Evolutionary conservation across 2,888 invertebrate genomes (phyloP).

Genomic region (Scrobipalpa atriplicella): DNA sequence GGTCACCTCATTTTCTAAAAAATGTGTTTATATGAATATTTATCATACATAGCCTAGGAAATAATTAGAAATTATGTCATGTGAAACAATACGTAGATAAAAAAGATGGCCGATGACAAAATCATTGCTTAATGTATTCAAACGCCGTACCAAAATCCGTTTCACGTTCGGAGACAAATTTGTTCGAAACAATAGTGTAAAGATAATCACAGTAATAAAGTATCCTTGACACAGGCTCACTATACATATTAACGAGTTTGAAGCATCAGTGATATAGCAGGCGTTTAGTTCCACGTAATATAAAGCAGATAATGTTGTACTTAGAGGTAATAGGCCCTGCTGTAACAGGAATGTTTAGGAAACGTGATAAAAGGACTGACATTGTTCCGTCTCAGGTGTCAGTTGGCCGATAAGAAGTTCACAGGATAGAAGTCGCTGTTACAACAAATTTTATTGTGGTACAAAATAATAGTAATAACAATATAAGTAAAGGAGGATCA

Average conservation of each 20-base stretch:
- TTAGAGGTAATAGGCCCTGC: not conserved
- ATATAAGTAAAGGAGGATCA: too few relatives aligned
- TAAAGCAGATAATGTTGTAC: not conserved
- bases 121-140: constrained; percentile 1
- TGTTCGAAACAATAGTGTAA: constrained; percentile 14
- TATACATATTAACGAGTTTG: not conserved
- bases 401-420: not conserved
- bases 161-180: not conserved
- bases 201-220: constrained; percentile 17
- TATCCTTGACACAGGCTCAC: constrained; percentile 18
- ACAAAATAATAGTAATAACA: too few relatives aligned
- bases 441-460: not conserved
- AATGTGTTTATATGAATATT: not conserved
- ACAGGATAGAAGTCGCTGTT: not conserved
- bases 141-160: constrained; percentile 10
- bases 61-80: not conserved
- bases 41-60: not conserved
- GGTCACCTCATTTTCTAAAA: not conserved
- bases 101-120: not conserved
- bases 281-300: not conserved
- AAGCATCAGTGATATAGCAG: not conserved
- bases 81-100: not conserved
- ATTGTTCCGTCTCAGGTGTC: not conserved
- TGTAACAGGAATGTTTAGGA: constrained; percentile 6
- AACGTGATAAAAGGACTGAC: not conserved